Percentiles rank a stretch among this genome's conserved stretches.
phyloP scores from a whole-genome alignment of 1,140 invertebrate species.

The Brachionus rotundiformis region DNA sequence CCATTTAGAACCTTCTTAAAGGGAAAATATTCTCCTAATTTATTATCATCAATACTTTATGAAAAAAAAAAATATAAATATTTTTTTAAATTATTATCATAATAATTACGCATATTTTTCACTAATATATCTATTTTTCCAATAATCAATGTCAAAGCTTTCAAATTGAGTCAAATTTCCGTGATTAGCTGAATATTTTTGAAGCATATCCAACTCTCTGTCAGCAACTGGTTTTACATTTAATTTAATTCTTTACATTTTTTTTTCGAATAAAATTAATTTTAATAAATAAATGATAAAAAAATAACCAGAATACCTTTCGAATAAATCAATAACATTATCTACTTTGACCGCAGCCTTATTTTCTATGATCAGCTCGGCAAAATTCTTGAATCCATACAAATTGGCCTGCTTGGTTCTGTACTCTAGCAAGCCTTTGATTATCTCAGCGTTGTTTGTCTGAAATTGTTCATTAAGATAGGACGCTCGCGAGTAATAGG shows the following conservation, averaged over 20 bases:
- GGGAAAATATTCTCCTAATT: conserved; percentile 79
- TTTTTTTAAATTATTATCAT: neutral
- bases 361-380: conserved; percentile 85
- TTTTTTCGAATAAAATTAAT: neutral
- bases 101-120: conserved; percentile 27
- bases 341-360: conserved; percentile 86
- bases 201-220: neutral
- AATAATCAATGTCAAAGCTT: conserved; percentile 83
- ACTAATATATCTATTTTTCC: conserved; percentile 71
- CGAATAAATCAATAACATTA: conserved; percentile 75
- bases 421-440: conserved; percentile 48
- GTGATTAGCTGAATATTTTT: conserved; percentile 56
- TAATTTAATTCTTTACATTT: conserved; percentile 24
- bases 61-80: conserved; percentile 50
- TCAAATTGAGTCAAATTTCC: conserved; percentile 72
- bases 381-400: conserved; percentile 77
- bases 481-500: conserved; percentile 73
- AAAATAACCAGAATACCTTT: conserved; percentile 62
- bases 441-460: conserved; percentile 71
- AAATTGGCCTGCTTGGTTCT: conserved; percentile 73
- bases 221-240: conserved; percentile 26
- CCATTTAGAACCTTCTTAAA: conserved; percentile 75
- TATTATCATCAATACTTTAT: conserved; percentile 71
- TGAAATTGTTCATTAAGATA: conserved; percentile 69
- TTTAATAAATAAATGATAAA: neutral